Base-by-base conservation (phyloP, 2,113 vertebrate species). In the Ophiodon elongatus region DNA sequence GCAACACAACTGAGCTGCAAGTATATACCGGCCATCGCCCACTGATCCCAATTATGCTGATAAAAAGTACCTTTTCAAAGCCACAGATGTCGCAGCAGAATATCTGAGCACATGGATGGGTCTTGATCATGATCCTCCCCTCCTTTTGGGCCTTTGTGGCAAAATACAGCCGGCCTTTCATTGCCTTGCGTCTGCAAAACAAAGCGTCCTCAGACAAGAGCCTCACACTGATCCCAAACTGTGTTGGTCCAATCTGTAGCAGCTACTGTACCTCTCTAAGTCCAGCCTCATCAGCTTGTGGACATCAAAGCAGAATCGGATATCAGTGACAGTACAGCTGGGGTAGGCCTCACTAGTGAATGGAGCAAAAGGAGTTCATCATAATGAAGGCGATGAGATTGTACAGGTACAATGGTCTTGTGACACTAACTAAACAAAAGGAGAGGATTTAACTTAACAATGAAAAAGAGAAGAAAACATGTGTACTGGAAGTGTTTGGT, bases 401-500 rank as follows among this genome's bases (percentile, higher is more conserved):
- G 67, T n/a, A 27, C 45, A 45, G 23, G 37, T 11, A 13, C 15
- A 13, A 21, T 0, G 52, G 41, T 14, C 25, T 68, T 19, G 33
- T 29, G 14, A 59, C 13, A 33, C 10, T 2, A 52, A 39, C 54
- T 1, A 77, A 72, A 77, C 13, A 68, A 9, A 37, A 52, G 8
- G 17, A 64, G 11, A 68, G 23, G 56, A 80, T 64, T 67, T 57
- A 33, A 79, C 29, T 41, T 25, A 66, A 63, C 4, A 66, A 79
- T 80, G 25, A 65, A 68, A 71, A 29, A 83, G 17, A 86, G 17
- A 75, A 72, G 43, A 45, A 71, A 83, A 73, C 8, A 19, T 70
- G 94, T 96, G 96, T 96, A 99, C 98, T 99, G 98, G 82, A 99
- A 98, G 86, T 99, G 98, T 92, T 97, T 99, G 80, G 96, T 96